phyloP scores from a whole-genome alignment of 64 coral and sea anemone genomes.

The Actinia equina region DNA sequence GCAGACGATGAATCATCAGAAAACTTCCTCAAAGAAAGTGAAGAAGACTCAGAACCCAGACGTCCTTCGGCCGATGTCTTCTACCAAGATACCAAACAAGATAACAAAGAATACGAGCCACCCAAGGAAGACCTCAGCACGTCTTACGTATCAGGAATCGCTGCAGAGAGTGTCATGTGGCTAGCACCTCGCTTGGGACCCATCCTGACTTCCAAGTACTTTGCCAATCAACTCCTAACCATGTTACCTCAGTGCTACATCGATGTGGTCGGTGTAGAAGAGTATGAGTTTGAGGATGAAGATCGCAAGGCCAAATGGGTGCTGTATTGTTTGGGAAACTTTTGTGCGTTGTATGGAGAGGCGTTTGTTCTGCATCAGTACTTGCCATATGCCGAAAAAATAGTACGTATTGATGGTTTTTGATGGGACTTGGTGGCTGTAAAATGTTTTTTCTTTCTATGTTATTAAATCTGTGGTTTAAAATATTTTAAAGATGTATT shows the following conservation, averaged over 20 bases:
- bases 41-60: conserved; percentile 1
- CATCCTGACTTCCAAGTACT: conserved; percentile 61
- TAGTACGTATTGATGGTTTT: conserved; percentile 34
- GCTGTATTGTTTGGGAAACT: conserved; percentile 65
- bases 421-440: too few species aligned
- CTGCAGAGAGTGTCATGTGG: conserved; percentile 83
- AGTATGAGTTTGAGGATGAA: conserved; percentile 44
- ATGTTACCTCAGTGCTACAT: conserved; percentile 89
- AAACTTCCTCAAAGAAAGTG: background rate
- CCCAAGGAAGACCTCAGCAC: conserved; percentile 49
- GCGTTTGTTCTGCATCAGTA: conserved; percentile 90
- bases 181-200: conserved; percentile 77
- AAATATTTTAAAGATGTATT: background rate
- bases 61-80: background rate
- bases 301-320: conserved; percentile 92
- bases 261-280: conserved; percentile 41
- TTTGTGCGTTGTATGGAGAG: conserved; percentile 75
- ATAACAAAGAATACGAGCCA: conserved; percentile 7
- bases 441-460: too few species aligned
- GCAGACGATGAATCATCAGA: conserved; percentile 11
- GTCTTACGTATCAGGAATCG: conserved; percentile 56
- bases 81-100: conserved; percentile 29
- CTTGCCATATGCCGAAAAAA: conserved; percentile 65
- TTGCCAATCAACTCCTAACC: conserved; percentile 58
- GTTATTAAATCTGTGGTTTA: too few species aligned